Evolutionary conservation across 2,797 vertebrate species (phyloP), one percentile per base, ranked within the genome.

Genomic region (Muraenolepis orangiensis): DNA sequence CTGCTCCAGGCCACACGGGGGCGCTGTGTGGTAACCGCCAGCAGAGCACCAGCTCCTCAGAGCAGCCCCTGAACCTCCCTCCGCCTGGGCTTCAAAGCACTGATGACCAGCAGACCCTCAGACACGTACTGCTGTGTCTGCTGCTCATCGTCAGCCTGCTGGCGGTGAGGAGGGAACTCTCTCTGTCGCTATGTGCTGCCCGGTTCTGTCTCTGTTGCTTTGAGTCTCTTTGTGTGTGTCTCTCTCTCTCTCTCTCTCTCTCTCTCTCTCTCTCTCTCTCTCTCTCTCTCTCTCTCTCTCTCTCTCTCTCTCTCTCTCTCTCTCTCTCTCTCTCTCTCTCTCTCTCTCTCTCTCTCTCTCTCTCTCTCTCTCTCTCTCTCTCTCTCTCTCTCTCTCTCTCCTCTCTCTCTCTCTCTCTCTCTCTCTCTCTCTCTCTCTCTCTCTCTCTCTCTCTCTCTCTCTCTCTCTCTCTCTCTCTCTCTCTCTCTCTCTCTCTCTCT

Each of bases 111-210:
- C 97, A 99, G 89, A 93, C 96, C 69, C 92, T 95, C 81, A 93
- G 96, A 88, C 97, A 99, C 0, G 94, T 96, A 38, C 87, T 99
- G 83, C 94, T 99, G 20, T 98, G 95, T 87, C 92, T 98, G 51
- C 95, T 99, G 79, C 97, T 99, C 82, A 85, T 94, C 23, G 94
- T 99, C 80, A 95, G 96, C 88, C 91, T 98, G 73, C 93, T 99
- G 38, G 98, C 97, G 81, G 98, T 99, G 92, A 61, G 51, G 20
- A 23, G 51, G 8, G 51, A 18, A n/a, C 32, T 3, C 51, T 57
- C 18, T 57, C 51, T 57, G 51, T 3, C 51, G n/a, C 18, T 57
- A 20, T 57, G 51, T 57, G 2, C 51, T 57, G 51, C 18, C 18
- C 2, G 16, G 42, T 18, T 46, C 40, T 46, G 13, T 46, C 13